Percentiles rank a stretch among this genome's conserved stretches.
Evolutionary conservation across 2,797 vertebrate species (phyloP).

Genomic region (Rhinogobio ventralis): DNA sequence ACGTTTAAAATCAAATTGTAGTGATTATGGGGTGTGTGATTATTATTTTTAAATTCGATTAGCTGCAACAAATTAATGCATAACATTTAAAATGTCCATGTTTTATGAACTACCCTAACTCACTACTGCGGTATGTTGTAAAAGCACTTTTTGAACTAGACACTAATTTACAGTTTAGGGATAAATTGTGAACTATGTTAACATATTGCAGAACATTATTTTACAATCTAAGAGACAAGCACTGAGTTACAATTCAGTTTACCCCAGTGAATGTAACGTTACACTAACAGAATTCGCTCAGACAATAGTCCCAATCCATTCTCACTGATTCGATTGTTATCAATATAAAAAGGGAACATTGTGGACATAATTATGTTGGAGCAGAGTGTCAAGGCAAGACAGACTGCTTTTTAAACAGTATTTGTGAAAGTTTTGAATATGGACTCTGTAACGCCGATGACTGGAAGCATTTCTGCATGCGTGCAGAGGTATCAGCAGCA

Average conservation of each 20-base stretch:
- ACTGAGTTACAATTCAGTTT: neutral
- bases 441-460: neutral
- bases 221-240: neutral
- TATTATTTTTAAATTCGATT: neutral
- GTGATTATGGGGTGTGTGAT: neutral
- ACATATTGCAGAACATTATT: neutral
- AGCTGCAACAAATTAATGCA: neutral
- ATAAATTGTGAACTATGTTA: neutral
- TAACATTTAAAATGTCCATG: neutral
- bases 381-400: neutral
- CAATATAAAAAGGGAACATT: neutral
- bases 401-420: neutral
- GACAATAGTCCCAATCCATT: neutral
- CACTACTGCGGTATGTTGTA: neutral
- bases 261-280: neutral
- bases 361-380: neutral
- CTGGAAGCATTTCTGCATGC: slow-evolving; percentile 9
- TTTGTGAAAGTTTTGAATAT: neutral
- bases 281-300: neutral
- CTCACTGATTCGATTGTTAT: neutral
- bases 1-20: neutral
- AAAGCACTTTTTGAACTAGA: neutral
- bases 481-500: slow-evolving; percentile 24
- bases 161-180: neutral
- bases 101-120: neutral